These are phyloP conservation scores for Pocillopora verrucosa DNA, from an alignment of 64 coral and sea anemone species.

Conservation along the genomic window DNA sequence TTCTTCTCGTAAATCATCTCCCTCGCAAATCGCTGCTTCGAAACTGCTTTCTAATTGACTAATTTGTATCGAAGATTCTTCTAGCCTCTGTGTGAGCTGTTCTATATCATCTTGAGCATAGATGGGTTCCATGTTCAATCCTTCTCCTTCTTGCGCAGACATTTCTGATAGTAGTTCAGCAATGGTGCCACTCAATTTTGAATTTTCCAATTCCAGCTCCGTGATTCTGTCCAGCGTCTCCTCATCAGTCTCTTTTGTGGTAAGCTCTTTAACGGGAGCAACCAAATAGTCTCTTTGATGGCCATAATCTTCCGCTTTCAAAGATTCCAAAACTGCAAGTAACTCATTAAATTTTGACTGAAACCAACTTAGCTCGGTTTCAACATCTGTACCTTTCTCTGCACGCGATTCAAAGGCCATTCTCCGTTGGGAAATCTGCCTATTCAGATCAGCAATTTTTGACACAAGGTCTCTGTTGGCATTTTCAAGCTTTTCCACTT, in stretches of 20 bases:
- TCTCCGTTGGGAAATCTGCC: slow-evolving; percentile 40
- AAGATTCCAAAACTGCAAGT: slow-evolving; percentile 21
- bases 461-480: slow-evolving; percentile 31
- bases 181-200: slow-evolving; percentile 43
- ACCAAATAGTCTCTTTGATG: slow-evolving; percentile 53
- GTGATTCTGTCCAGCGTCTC: slow-evolving; percentile 62
- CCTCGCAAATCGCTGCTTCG: slow-evolving; percentile 68
- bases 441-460: slow-evolving; percentile 43
- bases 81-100: slow-evolving; percentile 49
- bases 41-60: slow-evolving; percentile 65
- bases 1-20: slow-evolving; percentile 74
- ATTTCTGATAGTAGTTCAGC: slow-evolving; percentile 58
- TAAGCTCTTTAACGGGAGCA: slow-evolving; percentile 56
- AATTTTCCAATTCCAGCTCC: slow-evolving; percentile 60
- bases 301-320: slow-evolving; percentile 56
- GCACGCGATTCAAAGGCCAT: slow-evolving; percentile 31
- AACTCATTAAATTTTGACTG: slow-evolving; percentile 54
- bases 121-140: slow-evolving; percentile 52
- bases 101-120: slow-evolving; percentile 62
- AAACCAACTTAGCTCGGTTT: slow-evolving; percentile 44
- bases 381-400: slow-evolving; percentile 42
- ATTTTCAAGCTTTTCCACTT: slow-evolving; percentile 60
- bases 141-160: slow-evolving; percentile 43
- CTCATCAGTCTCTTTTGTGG: slow-evolving; percentile 49
- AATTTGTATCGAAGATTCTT: slow-evolving; percentile 62